Conservation (phyloP, 1,140 invertebrate species). For the Caenorhabditis elegans region DNA sequence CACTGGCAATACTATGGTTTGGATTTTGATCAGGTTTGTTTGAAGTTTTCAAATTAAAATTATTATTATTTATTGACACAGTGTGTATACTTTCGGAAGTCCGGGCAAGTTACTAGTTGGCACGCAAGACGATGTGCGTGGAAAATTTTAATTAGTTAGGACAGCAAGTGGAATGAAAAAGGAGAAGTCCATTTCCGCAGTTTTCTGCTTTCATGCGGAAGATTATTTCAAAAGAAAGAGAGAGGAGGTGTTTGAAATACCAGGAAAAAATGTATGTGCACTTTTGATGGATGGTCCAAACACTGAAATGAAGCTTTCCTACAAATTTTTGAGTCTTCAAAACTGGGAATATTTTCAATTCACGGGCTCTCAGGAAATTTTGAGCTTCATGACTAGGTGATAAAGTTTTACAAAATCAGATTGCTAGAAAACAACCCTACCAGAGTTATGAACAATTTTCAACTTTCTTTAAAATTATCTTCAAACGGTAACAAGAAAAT, state of each 20-base stretch:
- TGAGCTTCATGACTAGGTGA: too few relatives aligned
- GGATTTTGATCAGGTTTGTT: constrained; percentile 52
- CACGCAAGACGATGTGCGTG: not conserved
- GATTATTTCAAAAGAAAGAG: not conserved
- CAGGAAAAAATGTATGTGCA: not conserved
- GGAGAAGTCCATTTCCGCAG: not conserved
- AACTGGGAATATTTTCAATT: too few relatives aligned
- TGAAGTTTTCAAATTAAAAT: not conserved
- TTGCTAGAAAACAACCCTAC: too few relatives aligned
- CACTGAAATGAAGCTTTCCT: too few relatives aligned
- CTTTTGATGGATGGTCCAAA: not conserved
- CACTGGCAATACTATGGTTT: constrained; percentile 60
- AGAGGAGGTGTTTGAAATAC: not conserved
- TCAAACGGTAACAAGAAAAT: too few relatives aligned
- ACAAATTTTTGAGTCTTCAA: too few relatives aligned
- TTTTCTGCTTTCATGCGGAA: not conserved
- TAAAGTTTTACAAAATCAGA: too few relatives aligned
- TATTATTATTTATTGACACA: not conserved
- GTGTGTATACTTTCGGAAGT: not conserved
- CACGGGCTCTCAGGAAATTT: too few relatives aligned
- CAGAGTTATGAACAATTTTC: too few relatives aligned
- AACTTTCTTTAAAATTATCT: too few relatives aligned
- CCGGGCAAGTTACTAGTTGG: not conserved
- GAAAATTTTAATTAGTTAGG: constrained; percentile 22
- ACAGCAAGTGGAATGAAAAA: not conserved